phyloP scores from a whole-genome alignment of 1,140 invertebrate species.

The Pygmarrhopalites habei region DNA sequence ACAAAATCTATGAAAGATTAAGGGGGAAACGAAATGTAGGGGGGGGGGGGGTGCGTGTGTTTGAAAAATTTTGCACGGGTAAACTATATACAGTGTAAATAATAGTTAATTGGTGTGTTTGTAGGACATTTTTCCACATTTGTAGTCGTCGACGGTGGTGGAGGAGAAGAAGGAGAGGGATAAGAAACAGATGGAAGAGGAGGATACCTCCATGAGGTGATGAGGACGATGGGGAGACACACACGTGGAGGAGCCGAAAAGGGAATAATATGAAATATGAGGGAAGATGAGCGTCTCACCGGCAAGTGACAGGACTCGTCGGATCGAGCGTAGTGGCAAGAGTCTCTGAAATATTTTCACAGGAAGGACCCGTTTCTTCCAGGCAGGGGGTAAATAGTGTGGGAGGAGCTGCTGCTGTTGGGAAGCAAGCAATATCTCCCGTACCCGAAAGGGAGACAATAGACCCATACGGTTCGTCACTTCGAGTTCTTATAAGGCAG shows the following conservation, averaged over 20 bases:
- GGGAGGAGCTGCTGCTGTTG: constrained; percentile 16
- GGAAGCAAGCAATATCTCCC: constrained; percentile 39
- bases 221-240: too few relatives aligned
- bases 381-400: constrained; percentile 16
- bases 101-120: not conserved
- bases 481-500: constrained; percentile 27
- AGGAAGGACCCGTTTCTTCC: constrained; percentile 10
- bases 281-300: not conserved
- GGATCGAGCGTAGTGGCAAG: not conserved
- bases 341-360: not conserved
- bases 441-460: constrained; percentile 37
- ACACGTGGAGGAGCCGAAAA: too few relatives aligned
- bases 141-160: not conserved
- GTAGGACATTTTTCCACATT: not conserved
- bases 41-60: not conserved
- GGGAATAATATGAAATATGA: constrained; percentile 6
- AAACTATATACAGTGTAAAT: too few relatives aligned
- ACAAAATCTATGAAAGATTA: not conserved
- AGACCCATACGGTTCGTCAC: constrained; percentile 39
- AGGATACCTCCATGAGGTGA: too few relatives aligned
- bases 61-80: too few relatives aligned
- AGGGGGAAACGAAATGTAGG: not conserved
- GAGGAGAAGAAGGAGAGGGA: not conserved
- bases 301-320: not conserved
- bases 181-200: too few relatives aligned